These are phyloP conservation scores for Atherinosoma microstoma DNA, from an alignment of 2,797 vertebrate genomes.

Conservation along the genomic window DNA sequence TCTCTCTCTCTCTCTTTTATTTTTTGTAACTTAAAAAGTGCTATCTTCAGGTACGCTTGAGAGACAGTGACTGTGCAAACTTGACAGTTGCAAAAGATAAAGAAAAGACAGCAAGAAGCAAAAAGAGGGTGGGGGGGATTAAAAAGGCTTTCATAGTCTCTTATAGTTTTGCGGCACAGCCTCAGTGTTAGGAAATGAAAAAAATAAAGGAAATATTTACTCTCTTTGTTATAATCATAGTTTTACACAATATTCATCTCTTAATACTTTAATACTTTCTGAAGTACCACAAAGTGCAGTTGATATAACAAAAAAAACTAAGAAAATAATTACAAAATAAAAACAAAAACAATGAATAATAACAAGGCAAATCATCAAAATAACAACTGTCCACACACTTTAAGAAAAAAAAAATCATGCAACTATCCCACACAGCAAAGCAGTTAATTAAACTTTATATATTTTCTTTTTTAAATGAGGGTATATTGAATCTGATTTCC, in stretches of 20 bases:
- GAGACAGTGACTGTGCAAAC: conserved; percentile 74
- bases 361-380: conserved; percentile 74
- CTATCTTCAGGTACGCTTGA: conserved; percentile 71
- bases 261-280: conserved; percentile 77
- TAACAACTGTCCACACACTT: conserved; percentile 68
- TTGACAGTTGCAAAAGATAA: conserved; percentile 65
- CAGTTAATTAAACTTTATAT: conserved; percentile 77
- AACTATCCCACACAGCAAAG: conserved; percentile 82
- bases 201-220: conserved; percentile 82
- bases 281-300: conserved; percentile 84
- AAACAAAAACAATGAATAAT: conserved; percentile 37
- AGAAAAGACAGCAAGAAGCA: conserved; percentile 53
- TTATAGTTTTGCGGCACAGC: conserved; percentile 68
- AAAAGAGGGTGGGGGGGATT: conserved; percentile 35
- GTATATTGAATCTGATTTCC: conserved; percentile 78
- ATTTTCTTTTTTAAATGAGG: conserved; percentile 71
- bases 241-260: conserved; percentile 82
- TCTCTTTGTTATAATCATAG: conserved; percentile 80
- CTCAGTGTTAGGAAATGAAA: conserved; percentile 75
- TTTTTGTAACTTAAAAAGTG: conserved; percentile 64
- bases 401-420: conserved; percentile 73
- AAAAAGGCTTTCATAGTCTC: conserved; percentile 74
- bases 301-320: conserved; percentile 65
- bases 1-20: conserved; percentile 35
- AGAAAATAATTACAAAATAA: conserved; percentile 51